These are phyloP conservation scores for Todiramphus chloris DNA, from an alignment of 2,113 vertebrate species.

Conservation along the genomic window DNA sequence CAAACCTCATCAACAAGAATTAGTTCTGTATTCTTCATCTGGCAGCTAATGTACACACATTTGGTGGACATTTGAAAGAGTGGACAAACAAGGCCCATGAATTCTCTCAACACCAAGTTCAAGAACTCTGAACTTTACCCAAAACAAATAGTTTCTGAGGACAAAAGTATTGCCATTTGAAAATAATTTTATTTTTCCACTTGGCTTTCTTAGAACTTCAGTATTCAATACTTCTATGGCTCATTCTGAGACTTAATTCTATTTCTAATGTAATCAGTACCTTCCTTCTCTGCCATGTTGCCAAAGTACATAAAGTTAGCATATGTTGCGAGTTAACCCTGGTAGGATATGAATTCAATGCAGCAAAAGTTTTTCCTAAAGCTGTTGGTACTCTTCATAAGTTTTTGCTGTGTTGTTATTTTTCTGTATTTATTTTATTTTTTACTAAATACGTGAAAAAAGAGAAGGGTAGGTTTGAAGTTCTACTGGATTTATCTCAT, in stretches of 20 bases:
- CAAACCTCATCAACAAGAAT: background rate
- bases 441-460: background rate
- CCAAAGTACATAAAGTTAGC: background rate
- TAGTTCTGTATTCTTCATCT: background rate
- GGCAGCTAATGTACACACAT: background rate
- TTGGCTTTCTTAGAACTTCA: background rate
- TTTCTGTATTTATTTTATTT: background rate
- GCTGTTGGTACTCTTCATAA: background rate
- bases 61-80: background rate
- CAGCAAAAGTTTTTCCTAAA: background rate
- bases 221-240: background rate
- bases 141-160: background rate
- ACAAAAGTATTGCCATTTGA: background rate
- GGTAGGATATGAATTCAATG: background rate
- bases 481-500: background rate
- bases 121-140: background rate
- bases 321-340: background rate
- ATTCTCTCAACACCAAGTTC: background rate
- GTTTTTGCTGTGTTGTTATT: background rate
- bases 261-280: background rate
- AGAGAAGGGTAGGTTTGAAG: background rate
- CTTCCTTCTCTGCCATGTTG: background rate
- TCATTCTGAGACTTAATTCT: background rate
- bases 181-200: background rate
- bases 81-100: background rate